Conservation (phyloP, 2,113 vertebrate species). For the Leptobrachium leishanense region DNA sequence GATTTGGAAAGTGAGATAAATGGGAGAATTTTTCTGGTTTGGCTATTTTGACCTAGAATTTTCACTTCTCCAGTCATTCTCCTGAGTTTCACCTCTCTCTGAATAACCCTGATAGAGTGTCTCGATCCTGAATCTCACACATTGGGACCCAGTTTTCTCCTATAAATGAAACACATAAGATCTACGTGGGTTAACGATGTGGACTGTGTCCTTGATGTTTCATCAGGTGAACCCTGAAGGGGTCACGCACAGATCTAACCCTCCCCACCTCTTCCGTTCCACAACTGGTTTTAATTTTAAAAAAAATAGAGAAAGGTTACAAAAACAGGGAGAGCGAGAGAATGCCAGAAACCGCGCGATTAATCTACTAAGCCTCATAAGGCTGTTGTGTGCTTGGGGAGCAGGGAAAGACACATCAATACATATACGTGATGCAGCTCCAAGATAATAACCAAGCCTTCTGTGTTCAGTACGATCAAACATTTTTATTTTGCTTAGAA, state of each 20-base stretch:
- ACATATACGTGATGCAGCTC: constrained; percentile 8
- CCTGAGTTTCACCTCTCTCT: too few species aligned
- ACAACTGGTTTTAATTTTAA: constrained; percentile 47
- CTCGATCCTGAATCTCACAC: not conserved
- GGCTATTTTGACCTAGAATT: too few species aligned
- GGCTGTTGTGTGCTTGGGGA: constrained; percentile 24
- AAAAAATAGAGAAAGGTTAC: constrained; percentile 35
- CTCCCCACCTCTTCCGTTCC: constrained; percentile 34
- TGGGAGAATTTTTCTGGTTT: too few species aligned
- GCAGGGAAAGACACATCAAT: constrained; percentile 12
- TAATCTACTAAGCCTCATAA: constrained; percentile 41
- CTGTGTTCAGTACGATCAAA: constrained; percentile 8
- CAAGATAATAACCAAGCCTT: not conserved
- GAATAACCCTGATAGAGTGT: too few species aligned
- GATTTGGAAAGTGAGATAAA: too few species aligned
- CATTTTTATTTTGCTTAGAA: too few species aligned
- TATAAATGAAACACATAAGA: constrained; percentile 30
- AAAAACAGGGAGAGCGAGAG: constrained; percentile 34
- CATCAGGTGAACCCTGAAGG: constrained; percentile 41
- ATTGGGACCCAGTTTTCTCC: constrained; percentile 10
- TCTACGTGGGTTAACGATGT: constrained; percentile 28
- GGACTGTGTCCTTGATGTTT: constrained; percentile 33
- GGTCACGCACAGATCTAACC: constrained; percentile 35
- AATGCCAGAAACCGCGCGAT: constrained; percentile 35
- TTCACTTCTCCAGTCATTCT: too few species aligned